A percentile compares a stretch with the other conserved stretches of the same genome.
These are phyloP conservation scores for Dusona sp. DNA, from an alignment of 2,888 invertebrate genomes.

Conservation along the genomic window DNA sequence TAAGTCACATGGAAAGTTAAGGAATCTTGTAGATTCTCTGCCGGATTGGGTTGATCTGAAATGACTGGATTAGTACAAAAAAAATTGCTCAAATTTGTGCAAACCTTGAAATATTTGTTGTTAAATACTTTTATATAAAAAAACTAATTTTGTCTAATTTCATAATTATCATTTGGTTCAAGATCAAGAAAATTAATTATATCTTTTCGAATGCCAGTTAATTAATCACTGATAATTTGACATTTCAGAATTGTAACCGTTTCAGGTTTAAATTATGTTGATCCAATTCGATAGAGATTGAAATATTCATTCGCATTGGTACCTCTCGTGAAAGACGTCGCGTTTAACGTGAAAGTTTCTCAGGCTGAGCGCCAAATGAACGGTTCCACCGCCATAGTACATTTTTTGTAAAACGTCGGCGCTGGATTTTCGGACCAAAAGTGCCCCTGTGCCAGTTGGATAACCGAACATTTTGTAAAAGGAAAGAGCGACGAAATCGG, in stretches of 20 bases:
- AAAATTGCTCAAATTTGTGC: not conserved
- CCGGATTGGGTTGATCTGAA: not conserved
- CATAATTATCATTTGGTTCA: not conserved
- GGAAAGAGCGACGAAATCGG: slow-evolving; percentile 96
- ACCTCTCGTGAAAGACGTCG: slow-evolving; percentile 90
- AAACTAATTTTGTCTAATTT: not conserved
- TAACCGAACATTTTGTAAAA: slow-evolving; percentile 99
- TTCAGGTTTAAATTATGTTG: not conserved
- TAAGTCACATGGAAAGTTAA: not conserved
- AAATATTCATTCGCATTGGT: slow-evolving; percentile 68
- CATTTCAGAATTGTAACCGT: not conserved
- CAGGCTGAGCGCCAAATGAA: slow-evolving; percentile 92
- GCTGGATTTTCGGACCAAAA: slow-evolving; percentile 91
- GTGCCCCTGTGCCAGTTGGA: slow-evolving; percentile 97
- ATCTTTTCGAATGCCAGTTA: not conserved
- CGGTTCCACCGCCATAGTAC: slow-evolving; percentile 98
- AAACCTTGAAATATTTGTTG: not conserved
- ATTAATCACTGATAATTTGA: not conserved
- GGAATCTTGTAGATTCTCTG: too few relatives aligned
- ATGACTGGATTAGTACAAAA: not conserved
- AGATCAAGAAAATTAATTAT: not conserved
- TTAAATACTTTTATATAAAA: not conserved
- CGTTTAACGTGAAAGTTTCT: slow-evolving; percentile 91
- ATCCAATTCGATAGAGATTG: slow-evolving; percentile 1
- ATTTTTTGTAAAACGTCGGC: slow-evolving; percentile 87